phyloP scores from a whole-genome alignment of 2,888 invertebrate species.

The Achlya flavicornis region DNA sequence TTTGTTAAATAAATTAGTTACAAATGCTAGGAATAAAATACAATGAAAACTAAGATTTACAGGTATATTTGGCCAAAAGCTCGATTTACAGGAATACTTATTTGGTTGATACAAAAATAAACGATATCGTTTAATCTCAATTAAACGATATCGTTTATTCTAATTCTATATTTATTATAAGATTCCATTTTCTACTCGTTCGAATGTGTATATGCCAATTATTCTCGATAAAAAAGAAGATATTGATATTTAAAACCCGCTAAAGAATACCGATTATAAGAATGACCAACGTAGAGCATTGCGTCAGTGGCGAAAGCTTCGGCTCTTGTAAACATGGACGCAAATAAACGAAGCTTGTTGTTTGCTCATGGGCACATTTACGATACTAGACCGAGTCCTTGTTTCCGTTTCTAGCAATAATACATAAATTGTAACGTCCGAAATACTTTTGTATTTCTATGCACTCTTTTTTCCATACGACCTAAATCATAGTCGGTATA shows the following conservation, averaged over 20 bases:
- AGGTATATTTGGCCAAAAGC: no score
- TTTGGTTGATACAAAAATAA: not conserved
- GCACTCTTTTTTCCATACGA: constrained; percentile 29
- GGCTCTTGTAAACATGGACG: constrained; percentile 73
- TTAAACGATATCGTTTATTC: not conserved
- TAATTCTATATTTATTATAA: no score
- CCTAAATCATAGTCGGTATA: constrained; percentile 55
- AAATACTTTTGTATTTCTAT: constrained; percentile 10
- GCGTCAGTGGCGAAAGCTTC: constrained; percentile 69
- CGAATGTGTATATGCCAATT: not conserved
- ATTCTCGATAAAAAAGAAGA: not conserved
- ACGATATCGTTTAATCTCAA: not conserved
- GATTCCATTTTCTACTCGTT: not conserved
- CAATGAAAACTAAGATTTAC: no score
- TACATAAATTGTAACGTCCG: constrained; percentile 7
- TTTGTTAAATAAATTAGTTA: no score
- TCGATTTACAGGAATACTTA: no score
- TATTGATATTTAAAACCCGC: constrained; percentile 10
- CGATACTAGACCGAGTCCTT: constrained; percentile 31
- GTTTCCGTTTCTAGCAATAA: constrained; percentile 20
- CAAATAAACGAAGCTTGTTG: constrained; percentile 70
- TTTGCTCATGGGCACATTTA: constrained; percentile 62
- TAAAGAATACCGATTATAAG: constrained; percentile 25
- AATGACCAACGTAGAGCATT: constrained; percentile 55
- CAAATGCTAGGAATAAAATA: no score